These are phyloP conservation scores for Syngnathus acus DNA, from an alignment of 2,797 vertebrate genomes.

Conservation along the genomic window DNA sequence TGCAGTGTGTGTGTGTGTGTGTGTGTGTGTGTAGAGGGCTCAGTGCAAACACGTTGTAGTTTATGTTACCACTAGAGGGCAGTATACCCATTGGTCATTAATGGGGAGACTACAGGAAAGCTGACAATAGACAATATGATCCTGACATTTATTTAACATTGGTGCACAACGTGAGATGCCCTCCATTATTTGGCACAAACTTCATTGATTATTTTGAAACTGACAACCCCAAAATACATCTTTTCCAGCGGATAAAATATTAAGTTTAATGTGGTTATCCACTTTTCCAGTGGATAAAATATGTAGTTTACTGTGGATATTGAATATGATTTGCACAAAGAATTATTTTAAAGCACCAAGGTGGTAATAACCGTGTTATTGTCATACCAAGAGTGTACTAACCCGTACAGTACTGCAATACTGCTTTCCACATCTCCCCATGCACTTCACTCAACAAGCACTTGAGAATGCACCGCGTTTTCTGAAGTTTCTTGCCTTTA, in stretches of 20 bases:
- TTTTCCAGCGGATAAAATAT: too few species aligned
- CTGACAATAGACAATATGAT: not conserved
- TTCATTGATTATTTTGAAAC: not conserved
- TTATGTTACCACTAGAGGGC: not conserved
- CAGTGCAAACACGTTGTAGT: not conserved
- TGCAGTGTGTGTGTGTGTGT: not conserved
- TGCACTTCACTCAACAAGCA: constrained; percentile 2
- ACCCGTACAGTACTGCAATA: not conserved
- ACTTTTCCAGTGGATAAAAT: not conserved
- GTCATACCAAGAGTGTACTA: not conserved
- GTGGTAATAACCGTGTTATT: not conserved
- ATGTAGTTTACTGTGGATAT: not conserved
- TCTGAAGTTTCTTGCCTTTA: too few species aligned
- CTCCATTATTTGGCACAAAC: not conserved
- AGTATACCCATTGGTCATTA: not conserved
- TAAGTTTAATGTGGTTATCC: too few species aligned
- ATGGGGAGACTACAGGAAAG: not conserved
- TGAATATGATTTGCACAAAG: not conserved
- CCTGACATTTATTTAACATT: not conserved
- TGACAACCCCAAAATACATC: not conserved
- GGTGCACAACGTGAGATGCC: not conserved
- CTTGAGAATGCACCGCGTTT: not conserved
- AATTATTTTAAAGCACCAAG: not conserved
- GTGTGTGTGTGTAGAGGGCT: not conserved
- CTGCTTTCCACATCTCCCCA: not conserved